These are phyloP conservation scores for Troides oblongomaculatus DNA, from an alignment of 2,888 invertebrate species.

Conservation along the genomic window DNA sequence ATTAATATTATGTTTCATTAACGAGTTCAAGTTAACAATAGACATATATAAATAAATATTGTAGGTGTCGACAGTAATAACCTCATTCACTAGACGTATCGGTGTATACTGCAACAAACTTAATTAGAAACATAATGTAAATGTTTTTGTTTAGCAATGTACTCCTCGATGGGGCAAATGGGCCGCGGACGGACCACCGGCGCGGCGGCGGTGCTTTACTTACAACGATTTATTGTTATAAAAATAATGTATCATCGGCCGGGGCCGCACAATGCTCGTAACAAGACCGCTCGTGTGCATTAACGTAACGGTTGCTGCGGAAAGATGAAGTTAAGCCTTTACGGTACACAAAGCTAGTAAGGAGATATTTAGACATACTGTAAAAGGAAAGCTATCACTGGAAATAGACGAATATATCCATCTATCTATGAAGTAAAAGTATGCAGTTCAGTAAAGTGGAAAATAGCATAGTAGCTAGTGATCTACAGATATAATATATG, in stretches of 20 bases:
- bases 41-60: not conserved
- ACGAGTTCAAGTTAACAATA: not conserved
- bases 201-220: conserved; percentile 71
- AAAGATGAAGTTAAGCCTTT: conserved; percentile 29
- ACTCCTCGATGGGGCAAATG: conserved; percentile 30
- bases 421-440: not conserved
- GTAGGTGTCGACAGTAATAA: not conserved
- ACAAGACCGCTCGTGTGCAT: conserved; percentile 67
- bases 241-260: conserved; percentile 78
- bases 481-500: not conserved
- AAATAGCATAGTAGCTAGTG: not conserved
- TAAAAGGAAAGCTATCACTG: not conserved
- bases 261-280: conserved; percentile 69
- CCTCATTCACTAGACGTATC: not conserved
- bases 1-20: too few relatives aligned
- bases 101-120: conserved; percentile 23
- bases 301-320: conserved; percentile 49
- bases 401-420: not conserved
- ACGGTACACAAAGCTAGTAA: conserved; percentile 42
- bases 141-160: conserved; percentile 32
- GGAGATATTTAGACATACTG: not conserved
- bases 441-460: not conserved
- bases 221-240: conserved; percentile 79
- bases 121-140: conserved; percentile 35
- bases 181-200: conserved; percentile 60